phyloP scores from a whole-genome alignment of 2,888 invertebrate genomes.

The Lycia hirtaria region DNA sequence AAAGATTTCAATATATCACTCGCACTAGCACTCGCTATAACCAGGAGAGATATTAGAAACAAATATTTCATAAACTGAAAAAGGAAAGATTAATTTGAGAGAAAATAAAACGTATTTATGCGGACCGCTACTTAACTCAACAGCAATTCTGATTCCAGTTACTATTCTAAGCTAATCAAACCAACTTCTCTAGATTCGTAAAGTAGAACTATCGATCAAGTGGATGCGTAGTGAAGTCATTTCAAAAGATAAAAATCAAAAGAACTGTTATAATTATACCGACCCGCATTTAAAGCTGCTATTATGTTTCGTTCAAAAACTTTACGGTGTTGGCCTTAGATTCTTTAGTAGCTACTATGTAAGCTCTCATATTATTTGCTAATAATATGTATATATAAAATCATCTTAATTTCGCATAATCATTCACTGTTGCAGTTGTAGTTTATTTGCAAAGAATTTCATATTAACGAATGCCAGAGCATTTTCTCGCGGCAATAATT shows the following conservation, averaged over 20 bases:
- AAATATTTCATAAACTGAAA: too few relatives aligned
- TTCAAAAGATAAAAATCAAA: conserved; percentile 42
- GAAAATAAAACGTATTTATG: too few relatives aligned
- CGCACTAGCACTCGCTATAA: too few relatives aligned
- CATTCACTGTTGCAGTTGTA: too few relatives aligned
- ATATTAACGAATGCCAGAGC: too few relatives aligned
- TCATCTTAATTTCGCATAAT: too few relatives aligned
- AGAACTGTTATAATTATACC: conserved; percentile 38
- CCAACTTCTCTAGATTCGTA: conserved; percentile 33
- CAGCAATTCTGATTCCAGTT: conserved; percentile 24
- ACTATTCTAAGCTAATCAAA: conserved; percentile 22
- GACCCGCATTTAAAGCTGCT: conserved; percentile 18
- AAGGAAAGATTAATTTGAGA: background rate
- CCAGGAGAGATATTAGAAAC: too few relatives aligned
- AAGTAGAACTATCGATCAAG: conserved; percentile 42
- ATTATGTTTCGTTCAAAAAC: conserved; percentile 24
- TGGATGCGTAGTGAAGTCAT: conserved; percentile 41
- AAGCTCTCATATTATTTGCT: background rate
- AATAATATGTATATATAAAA: background rate
- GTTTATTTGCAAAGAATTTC: too few relatives aligned
- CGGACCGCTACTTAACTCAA: too few relatives aligned
- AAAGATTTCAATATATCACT: too few relatives aligned
- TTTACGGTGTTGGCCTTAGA: background rate
- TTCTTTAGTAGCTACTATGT: background rate
- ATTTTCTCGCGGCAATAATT: too few relatives aligned